Conservation (phyloP, 2,888 invertebrate genomes). For the Acholoe squamosa region DNA sequence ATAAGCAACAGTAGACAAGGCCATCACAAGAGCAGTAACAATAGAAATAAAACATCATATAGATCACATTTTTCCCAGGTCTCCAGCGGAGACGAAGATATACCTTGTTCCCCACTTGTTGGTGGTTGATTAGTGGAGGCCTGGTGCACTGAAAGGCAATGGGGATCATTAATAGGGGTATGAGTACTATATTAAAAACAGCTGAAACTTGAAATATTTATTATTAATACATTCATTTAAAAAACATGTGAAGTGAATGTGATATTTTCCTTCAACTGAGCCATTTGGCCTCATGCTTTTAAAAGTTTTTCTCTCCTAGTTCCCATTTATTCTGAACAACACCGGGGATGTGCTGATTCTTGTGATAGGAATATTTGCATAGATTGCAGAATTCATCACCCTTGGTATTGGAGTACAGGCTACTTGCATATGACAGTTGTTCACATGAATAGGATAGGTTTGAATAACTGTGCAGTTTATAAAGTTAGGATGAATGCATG, state of each 20-base stretch:
- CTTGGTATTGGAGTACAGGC: too few species aligned
- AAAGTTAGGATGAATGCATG: too few species aligned
- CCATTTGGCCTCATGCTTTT: too few species aligned
- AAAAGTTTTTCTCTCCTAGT: too few species aligned
- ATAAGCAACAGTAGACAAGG: constrained; percentile 18
- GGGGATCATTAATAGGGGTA: background rate
- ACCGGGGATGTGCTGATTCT: too few species aligned
- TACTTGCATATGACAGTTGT: too few species aligned
- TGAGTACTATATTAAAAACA: background rate
- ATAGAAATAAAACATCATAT: background rate
- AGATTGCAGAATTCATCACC: too few species aligned
- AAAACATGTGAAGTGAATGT: background rate
- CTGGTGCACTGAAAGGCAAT: constrained; percentile 38
- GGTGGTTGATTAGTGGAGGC: background rate
- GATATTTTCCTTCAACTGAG: background rate
- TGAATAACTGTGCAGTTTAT: too few species aligned
- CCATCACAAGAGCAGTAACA: background rate
- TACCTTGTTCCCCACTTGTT: constrained; percentile 29
- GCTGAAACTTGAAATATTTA: background rate
- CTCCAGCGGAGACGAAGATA: background rate
- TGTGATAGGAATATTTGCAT: too few species aligned
- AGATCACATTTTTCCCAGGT: background rate
- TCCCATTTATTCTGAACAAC: too few species aligned
- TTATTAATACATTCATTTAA: background rate
- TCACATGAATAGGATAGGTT: too few species aligned